A percentile compares a stretch with the other conserved stretches of the same genome.
These are phyloP conservation scores for Microcaecilia unicolor DNA, from an alignment of 2,797 vertebrate species.

Conservation along the genomic window DNA sequence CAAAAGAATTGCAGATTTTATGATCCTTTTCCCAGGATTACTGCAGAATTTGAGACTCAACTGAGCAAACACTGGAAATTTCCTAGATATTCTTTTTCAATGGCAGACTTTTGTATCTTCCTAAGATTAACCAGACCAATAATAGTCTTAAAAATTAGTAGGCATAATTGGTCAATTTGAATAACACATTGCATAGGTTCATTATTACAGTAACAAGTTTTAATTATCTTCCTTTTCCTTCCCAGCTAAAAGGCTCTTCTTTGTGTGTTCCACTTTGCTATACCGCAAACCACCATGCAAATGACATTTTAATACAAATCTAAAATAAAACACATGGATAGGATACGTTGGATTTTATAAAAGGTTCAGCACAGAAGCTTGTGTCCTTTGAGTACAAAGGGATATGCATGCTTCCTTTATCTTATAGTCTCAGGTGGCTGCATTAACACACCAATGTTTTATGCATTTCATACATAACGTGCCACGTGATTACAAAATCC, in stretches of 20 bases:
- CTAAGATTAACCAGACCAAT: slow-evolving; percentile 52
- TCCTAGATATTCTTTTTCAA: too few relatives aligned
- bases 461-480: slow-evolving; percentile 25
- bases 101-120: too few relatives aligned
- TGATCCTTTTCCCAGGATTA: too few relatives aligned
- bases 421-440: slow-evolving; percentile 7
- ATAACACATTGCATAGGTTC: too few relatives aligned
- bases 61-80: too few relatives aligned
- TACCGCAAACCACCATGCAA: slow-evolving; percentile 15
- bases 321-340: slow-evolving; percentile 22
- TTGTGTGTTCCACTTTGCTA: slow-evolving; percentile 11
- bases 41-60: too few relatives aligned
- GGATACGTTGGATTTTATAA: slow-evolving; percentile 24
- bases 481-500: slow-evolving; percentile 19
- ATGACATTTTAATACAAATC: slow-evolving; percentile 29
- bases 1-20: too few relatives aligned
- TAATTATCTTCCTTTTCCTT: slow-evolving; percentile 47
- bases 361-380: slow-evolving; percentile 18
- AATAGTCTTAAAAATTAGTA: slow-evolving; percentile 46
- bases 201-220: slow-evolving; percentile 45
- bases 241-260: slow-evolving; percentile 30
- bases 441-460: slow-evolving; percentile 25
- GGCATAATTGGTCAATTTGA: slow-evolving; percentile 47
- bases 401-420: slow-evolving; percentile 16
- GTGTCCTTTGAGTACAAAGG: slow-evolving; percentile 17